Percentiles rank a stretch among this genome's conserved stretches.
These are phyloP conservation scores for Callaeas wilsoni DNA, from an alignment of 2,113 vertebrate species.

Conservation along the genomic window DNA sequence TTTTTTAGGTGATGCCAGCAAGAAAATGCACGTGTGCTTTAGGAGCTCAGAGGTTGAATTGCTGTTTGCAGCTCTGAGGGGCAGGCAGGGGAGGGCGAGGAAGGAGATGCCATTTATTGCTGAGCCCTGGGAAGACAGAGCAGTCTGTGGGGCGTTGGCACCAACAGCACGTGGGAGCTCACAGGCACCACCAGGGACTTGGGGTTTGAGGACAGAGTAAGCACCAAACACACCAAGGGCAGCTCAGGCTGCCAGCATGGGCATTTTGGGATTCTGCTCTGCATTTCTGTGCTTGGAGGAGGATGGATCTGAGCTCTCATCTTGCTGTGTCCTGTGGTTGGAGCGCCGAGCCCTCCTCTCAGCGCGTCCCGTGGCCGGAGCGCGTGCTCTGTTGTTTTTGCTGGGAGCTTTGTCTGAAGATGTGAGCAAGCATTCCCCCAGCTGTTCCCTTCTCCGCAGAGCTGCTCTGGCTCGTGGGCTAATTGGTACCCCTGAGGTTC, in stretches of 20 bases:
- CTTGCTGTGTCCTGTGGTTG: rapidly evolving
- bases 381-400: rapidly evolving
- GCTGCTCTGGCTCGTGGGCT: slow-evolving; percentile 5
- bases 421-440: neutral
- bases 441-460: neutral
- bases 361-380: neutral
- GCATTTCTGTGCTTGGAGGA: neutral
- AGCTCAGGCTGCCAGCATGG: neutral
- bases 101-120: slow-evolving; percentile 30
- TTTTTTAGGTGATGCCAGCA: neutral
- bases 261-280: neutral
- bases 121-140: neutral
- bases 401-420: neutral
- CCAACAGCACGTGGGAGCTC: neutral
- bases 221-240: rapidly evolving
- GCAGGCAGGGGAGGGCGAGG: neutral
- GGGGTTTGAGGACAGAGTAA: neutral
- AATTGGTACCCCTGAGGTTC: slow-evolving; percentile 38
- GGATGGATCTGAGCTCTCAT: neutral
- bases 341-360: neutral
- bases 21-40: slow-evolving; percentile 24
- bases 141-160: neutral
- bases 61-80: neutral
- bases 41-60: neutral
- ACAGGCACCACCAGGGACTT: neutral